Conservation (phyloP, 2,113 vertebrate species). For the Grammomys dolichurus region DNA sequence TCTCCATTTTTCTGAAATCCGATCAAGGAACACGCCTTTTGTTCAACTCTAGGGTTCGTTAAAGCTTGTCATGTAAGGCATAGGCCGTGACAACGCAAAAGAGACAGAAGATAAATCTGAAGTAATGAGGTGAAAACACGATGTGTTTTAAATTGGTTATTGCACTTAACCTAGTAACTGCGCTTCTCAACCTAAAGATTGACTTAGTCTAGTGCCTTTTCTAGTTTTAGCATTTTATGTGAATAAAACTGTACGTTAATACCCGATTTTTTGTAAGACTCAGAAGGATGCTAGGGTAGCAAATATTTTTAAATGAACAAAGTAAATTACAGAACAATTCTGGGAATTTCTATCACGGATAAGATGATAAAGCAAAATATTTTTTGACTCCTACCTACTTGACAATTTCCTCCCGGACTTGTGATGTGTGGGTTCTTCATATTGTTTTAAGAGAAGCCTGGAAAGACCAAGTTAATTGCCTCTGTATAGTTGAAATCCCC, state of each 20-base stretch:
- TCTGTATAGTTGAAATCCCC: conserved; percentile 25
- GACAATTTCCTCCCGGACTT: conserved; percentile 13
- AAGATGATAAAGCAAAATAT: conserved; percentile 34
- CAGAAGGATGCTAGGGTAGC: neutral
- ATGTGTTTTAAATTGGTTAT: neutral
- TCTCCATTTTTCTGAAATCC: neutral
- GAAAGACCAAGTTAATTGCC: conserved; percentile 9
- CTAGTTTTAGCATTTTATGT: neutral
- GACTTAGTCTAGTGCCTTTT: neutral
- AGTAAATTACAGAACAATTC: neutral
- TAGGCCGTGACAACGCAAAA: neutral
- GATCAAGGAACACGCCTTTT: neutral
- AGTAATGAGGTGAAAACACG: neutral
- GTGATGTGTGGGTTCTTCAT: neutral
- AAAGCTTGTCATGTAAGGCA: neutral
- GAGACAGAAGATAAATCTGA: neutral
- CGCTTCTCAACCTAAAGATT: neutral
- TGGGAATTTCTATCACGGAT: neutral
- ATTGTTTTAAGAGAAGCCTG: conserved; percentile 27
- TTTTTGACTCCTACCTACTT: conserved; percentile 20
- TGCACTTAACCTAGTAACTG: neutral
- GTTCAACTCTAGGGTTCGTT: neutral
- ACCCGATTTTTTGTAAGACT: neutral
- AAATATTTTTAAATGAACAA: neutral
- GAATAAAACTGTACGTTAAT: neutral